Conservation (phyloP, 2,888 invertebrate genomes). For the Drosophila recens region DNA sequence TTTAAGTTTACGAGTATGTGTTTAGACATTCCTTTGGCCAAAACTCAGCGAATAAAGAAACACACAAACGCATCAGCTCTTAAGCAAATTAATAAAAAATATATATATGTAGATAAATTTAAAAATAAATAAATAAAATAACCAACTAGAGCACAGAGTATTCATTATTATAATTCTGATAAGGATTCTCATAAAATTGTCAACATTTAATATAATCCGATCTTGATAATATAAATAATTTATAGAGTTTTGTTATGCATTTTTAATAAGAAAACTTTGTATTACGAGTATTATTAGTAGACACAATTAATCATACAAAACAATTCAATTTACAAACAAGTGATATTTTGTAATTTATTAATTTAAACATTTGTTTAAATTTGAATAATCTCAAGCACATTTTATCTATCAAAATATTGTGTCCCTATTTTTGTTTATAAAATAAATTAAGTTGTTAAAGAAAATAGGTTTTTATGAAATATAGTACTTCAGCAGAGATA, state of each 20-base stretch:
- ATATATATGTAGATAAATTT: background rate
- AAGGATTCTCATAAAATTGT: background rate
- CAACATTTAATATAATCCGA: background rate
- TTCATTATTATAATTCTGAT: too few relatives aligned
- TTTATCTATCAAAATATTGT: too few relatives aligned
- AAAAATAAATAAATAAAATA: background rate
- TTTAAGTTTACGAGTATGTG: slow-evolving; percentile 14
- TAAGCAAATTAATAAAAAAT: background rate
- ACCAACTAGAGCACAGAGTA: background rate
- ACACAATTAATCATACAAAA: too few relatives aligned
- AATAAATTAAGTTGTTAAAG: too few relatives aligned
- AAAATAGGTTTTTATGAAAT: background rate
- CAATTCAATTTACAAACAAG: too few relatives aligned
- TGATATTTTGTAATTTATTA: too few relatives aligned
- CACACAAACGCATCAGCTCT: background rate
- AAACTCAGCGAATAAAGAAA: background rate
- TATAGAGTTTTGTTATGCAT: too few relatives aligned
- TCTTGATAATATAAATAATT: background rate
- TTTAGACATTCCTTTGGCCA: slow-evolving; percentile 11
- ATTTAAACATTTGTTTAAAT: too few relatives aligned
- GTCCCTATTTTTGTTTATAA: too few relatives aligned
- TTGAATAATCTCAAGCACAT: too few relatives aligned
- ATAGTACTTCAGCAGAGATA: background rate
- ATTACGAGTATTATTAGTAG: too few relatives aligned
- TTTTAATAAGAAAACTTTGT: too few relatives aligned